These are phyloP conservation scores for Hippoglossus hippoglossus DNA, from an alignment of 2,797 vertebrate genomes.

Conservation along the genomic window DNA sequence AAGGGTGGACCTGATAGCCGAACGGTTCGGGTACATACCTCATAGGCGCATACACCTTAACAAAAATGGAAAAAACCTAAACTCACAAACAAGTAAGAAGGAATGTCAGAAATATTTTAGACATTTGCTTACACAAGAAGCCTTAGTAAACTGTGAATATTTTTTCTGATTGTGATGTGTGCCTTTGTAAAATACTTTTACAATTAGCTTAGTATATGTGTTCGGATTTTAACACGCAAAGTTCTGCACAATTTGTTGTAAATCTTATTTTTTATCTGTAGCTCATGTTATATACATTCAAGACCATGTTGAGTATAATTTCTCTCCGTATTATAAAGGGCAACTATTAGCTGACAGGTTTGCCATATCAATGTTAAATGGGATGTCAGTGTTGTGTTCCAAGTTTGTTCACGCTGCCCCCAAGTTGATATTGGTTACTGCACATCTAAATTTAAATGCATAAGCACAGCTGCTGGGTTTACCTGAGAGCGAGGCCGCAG, in stretches of 20 bases:
- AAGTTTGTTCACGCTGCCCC: neutral
- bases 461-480: slow-evolving; percentile 19
- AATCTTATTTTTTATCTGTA: neutral
- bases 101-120: too few relatives aligned
- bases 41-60: too few relatives aligned
- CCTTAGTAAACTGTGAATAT: too few relatives aligned
- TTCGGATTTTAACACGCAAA: too few relatives aligned
- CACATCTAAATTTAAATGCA: slow-evolving; percentile 1
- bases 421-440: neutral
- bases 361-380: neutral
- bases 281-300: neutral
- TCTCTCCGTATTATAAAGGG: neutral
- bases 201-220: neutral
- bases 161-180: too few relatives aligned
- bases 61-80: too few relatives aligned
- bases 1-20: too few relatives aligned
- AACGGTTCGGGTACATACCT: too few relatives aligned
- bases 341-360: neutral
- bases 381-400: neutral
- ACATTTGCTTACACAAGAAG: too few relatives aligned
- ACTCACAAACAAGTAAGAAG: too few relatives aligned
- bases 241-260: neutral
- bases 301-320: neutral
- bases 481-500: slow-evolving; percentile 7
- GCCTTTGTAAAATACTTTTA: too few relatives aligned